Evolutionary conservation across 2,113 vertebrate species (phyloP), one percentile per base, ranked within the genome.

Genomic region (Takifugu flavidus): DNA sequence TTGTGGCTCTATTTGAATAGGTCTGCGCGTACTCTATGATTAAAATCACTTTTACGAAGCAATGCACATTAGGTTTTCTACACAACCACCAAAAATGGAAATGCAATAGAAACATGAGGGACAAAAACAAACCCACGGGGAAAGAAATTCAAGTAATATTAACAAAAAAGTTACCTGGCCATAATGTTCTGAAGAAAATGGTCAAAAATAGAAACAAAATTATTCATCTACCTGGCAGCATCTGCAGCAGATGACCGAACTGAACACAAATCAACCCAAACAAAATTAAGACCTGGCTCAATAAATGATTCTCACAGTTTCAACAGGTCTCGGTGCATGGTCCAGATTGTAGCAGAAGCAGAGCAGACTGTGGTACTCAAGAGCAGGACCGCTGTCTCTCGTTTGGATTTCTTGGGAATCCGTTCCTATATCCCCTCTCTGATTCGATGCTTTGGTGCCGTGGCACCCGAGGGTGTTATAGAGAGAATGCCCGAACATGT

Each of bases 101-200:
- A 79, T 73, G 74, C 59, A 74, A 66, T n/a, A 73, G 65, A 59
- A 53, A 83, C 78, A 59, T 75, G 59, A 79, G 77, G 20, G 79
- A 82, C 83, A 70, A 79, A 83, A 82, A 65, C 76, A 90, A 90
- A 91, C 93, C 78, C 88, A 89, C 91, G 91, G 90, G 91, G 66
- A 29, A 92, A 91, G 93, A 94, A 90, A 86, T 97, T 98, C 95
- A 97, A 98, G 95, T 96, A 96, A 94, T 94, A 95, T 94, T 60
- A 97, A 88, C 92, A 94, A 85, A 86, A 53, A 46, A 47, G 89
- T 92, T 90, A 83, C 91, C 91, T 93, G 92, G 94, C 93, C 94
- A 94, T 62, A 93, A 88, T 91, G 89, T 82, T 77, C 44, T 56
- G 75, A 84, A 80, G 55, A 78, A 92, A 94, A 89, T 85, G 90